phyloP scores from a whole-genome alignment of 92 coral and sea anemone species.

The Hydrozoanthus gracilis region DNA sequence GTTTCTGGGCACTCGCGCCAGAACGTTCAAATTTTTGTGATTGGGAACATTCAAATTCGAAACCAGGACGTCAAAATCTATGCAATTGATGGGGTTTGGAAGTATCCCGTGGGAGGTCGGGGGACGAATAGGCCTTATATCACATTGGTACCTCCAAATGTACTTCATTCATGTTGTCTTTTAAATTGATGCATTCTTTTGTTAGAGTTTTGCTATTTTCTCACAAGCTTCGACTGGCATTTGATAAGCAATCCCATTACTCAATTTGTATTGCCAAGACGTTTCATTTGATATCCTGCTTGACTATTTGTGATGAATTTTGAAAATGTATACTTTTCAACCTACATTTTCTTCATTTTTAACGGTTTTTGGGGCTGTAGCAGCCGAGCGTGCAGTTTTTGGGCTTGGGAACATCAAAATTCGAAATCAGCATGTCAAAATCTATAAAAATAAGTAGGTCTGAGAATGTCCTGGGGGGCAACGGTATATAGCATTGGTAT shows the following conservation, averaged over 20 bases:
- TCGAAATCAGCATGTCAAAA: not conserved
- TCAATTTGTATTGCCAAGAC: too few species aligned
- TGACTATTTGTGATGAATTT: not conserved
- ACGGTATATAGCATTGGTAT: too few species aligned
- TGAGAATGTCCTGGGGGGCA: not conserved
- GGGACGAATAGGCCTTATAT: constrained; percentile 11
- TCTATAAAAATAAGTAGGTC: not conserved
- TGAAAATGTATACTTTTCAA: not conserved
- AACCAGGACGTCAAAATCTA: constrained; percentile 2
- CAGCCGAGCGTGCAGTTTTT: not conserved
- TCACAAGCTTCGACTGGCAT: too few species aligned
- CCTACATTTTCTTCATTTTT: not conserved
- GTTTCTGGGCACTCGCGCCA: not conserved
- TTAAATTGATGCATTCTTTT: too few species aligned
- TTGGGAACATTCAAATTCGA: not conserved
- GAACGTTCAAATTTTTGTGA: not conserved
- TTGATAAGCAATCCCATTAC: too few species aligned
- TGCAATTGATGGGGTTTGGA: too few species aligned
- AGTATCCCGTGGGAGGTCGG: constrained; percentile 10
- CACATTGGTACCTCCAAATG: too few species aligned
- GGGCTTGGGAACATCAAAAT: not conserved
- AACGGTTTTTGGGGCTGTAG: not conserved
- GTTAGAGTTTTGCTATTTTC: too few species aligned
- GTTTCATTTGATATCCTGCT: too few species aligned
- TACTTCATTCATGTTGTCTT: too few species aligned